These are phyloP conservation scores for Agrochola litura DNA, from an alignment of 2,888 invertebrate species.

Conservation along the genomic window DNA sequence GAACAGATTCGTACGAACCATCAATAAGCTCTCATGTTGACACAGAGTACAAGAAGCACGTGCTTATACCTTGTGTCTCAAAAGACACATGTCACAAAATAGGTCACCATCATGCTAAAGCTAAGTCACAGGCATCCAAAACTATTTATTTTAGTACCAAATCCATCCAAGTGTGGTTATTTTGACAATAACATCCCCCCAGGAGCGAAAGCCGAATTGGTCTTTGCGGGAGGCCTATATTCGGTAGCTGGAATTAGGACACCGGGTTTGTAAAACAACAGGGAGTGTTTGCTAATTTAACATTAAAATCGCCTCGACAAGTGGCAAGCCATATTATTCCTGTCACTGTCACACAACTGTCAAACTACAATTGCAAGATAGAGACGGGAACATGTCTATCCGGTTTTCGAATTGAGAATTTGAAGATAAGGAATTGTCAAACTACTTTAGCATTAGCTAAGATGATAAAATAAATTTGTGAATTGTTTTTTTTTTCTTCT, in stretches of 20 bases:
- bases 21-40: too few species aligned
- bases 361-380: not conserved
- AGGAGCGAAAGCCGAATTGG: slow-evolving; percentile 14
- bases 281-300: slow-evolving; percentile 1
- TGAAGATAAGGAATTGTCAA: not conserved
- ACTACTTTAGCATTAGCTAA: not conserved
- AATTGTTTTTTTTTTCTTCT: too few species aligned
- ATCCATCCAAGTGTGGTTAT: slow-evolving; percentile 13
- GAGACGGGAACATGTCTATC: not conserved
- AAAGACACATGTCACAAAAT: slow-evolving; percentile 18
- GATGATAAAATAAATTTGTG: too few species aligned
- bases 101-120: slow-evolving; percentile 17
- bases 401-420: not conserved
- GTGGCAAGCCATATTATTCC: too few species aligned
- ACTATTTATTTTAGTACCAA: not conserved
- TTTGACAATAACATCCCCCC: slow-evolving; percentile 28
- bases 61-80: too few species aligned
- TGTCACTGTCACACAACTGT: not conserved
- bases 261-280: not conserved
- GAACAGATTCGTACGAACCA: too few species aligned
- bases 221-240: slow-evolving; percentile 48
- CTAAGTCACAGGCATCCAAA: not conserved
- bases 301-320: not conserved
- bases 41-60: too few species aligned
- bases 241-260: slow-evolving; percentile 19